phyloP scores from a whole-genome alignment of 2,797 vertebrate species.

The Ficedula albicollis region DNA sequence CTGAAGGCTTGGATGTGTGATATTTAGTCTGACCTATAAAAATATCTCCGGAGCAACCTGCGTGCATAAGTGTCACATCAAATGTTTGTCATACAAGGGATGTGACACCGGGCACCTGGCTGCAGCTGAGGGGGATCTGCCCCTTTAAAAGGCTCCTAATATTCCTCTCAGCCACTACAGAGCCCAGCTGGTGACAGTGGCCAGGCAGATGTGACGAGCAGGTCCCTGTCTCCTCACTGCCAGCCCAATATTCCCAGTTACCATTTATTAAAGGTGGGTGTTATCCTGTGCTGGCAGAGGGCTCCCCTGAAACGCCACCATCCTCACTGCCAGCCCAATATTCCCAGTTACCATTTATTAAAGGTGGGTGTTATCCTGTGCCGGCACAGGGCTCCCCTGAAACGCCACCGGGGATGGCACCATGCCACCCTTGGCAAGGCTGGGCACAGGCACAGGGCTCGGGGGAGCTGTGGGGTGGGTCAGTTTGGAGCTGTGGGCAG shows the following conservation, averaged over 20 bases:
- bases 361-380: neutral
- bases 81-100: slow-evolving; percentile 49
- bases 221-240: neutral
- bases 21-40: slow-evolving; percentile 71
- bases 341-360: neutral
- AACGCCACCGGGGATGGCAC: neutral
- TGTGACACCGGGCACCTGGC: slow-evolving; percentile 35
- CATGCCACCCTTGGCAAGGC: neutral
- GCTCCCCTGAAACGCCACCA: too few species aligned
- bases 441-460: rapidly evolving
- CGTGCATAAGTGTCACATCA: slow-evolving; percentile 62
- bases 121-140: neutral
- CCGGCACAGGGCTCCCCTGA: neutral
- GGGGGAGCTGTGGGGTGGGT: neutral
- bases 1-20: slow-evolving; percentile 60
- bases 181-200: neutral
- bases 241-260: rapidly evolving
- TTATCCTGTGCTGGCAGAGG: too few species aligned
- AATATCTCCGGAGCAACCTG: slow-evolving; percentile 69
- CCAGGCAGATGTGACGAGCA: neutral
- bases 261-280: neutral
- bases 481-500: neutral
- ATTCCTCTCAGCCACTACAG: neutral
- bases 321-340: rapidly evolving
- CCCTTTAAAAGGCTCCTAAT: neutral